Conservation (phyloP, 1,140 invertebrate genomes). For the Chironomus tepperi region DNA sequence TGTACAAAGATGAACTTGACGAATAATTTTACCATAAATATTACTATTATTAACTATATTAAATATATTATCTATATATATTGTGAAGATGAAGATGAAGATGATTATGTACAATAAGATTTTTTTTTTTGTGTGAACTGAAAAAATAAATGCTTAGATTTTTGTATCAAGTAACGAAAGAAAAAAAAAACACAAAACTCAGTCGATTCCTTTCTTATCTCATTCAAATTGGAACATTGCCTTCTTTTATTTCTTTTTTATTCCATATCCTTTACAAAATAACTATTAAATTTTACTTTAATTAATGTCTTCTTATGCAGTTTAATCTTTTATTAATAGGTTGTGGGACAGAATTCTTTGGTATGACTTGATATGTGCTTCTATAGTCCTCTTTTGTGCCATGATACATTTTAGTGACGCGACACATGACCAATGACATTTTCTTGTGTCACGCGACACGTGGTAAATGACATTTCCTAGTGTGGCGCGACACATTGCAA, state of each 20-base stretch:
- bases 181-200: too few relatives aligned
- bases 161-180: neutral
- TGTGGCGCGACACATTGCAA: too few relatives aligned
- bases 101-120: neutral
- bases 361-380: too few relatives aligned
- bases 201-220: neutral
- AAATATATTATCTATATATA: neutral
- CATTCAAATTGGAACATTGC: neutral
- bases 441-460: too few relatives aligned
- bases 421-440: too few relatives aligned
- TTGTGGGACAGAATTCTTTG: neutral
- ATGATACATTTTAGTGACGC: too few relatives aligned
- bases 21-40: constrained; percentile 2
- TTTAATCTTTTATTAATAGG: neutral
- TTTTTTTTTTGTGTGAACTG: constrained; percentile 6
- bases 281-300: neutral
- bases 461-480: too few relatives aligned
- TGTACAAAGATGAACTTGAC: constrained; percentile 36
- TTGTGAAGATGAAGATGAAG: neutral
- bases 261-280: neutral
- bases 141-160: constrained; percentile 15
- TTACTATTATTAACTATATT: neutral
- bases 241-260: neutral
- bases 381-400: too few relatives aligned
- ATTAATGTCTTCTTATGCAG: neutral